Conservation (phyloP, 64 coral and sea anemone species). For the Catalaphyllia jardinei region DNA sequence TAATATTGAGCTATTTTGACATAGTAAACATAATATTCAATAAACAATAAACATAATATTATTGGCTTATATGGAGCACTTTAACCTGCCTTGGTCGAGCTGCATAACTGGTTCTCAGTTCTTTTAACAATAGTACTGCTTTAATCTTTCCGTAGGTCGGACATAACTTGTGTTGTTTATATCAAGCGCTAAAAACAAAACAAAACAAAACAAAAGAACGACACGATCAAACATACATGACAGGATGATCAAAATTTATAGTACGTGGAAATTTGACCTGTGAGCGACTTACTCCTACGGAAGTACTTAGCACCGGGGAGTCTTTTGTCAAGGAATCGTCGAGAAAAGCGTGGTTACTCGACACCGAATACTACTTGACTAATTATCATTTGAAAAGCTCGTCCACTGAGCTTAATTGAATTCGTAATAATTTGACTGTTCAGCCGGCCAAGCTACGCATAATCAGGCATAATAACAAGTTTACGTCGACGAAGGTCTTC, state of each 20-base stretch:
- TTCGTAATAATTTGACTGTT: slow-evolving; percentile 5
- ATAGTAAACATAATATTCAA: too few relatives aligned
- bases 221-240: neutral
- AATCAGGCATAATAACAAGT: neutral
- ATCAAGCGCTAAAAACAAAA: neutral
- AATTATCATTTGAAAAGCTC: slow-evolving; percentile 31
- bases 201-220: too few relatives aligned
- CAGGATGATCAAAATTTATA: neutral
- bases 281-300: neutral
- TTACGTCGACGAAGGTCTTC: neutral
- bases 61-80: too few relatives aligned
- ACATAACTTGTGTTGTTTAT: neutral
- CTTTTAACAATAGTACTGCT: too few relatives aligned
- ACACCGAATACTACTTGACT: neutral
- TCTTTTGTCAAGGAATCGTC: neutral
- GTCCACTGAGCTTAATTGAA: neutral
- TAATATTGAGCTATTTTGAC: too few relatives aligned
- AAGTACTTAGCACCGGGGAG: neutral
- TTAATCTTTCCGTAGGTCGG: too few relatives aligned
- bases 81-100: too few relatives aligned
- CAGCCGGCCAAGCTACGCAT: neutral
- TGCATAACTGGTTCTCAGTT: too few relatives aligned
- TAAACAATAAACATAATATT: too few relatives aligned
- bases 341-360: neutral
- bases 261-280: neutral